These are phyloP conservation scores for Orientallactaga bullata DNA, from an alignment of 2,113 vertebrate genomes.

Conservation along the genomic window DNA sequence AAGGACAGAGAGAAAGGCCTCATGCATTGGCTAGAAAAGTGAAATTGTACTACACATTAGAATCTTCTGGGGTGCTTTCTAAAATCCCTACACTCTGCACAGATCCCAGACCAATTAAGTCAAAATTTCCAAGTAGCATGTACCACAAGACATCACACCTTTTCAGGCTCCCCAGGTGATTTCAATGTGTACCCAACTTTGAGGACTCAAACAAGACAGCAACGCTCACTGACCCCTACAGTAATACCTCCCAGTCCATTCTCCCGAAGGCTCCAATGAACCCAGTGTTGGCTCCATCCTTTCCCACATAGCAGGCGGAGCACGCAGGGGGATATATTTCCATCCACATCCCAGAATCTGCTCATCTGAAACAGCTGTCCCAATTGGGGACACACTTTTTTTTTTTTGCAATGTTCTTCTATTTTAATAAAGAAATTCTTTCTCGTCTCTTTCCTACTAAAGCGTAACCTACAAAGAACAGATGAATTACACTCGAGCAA, in stretches of 20 bases:
- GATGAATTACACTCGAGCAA: conserved; percentile 78
- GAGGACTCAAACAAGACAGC: not conserved
- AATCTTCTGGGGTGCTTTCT: not conserved
- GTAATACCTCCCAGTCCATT: fast-evolving
- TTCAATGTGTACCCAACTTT: too few relatives aligned
- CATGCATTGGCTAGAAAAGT: not conserved
- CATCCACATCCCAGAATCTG: not conserved
- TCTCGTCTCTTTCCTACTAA: conserved; percentile 50
- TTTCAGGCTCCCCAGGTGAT: not conserved
- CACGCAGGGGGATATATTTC: not conserved
- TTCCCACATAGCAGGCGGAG: fast-evolving
- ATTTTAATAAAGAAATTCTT: conserved; percentile 58
- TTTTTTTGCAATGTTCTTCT: not conserved
- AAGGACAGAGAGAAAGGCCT: not conserved
- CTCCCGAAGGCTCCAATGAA: fast-evolving
- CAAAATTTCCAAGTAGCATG: not conserved
- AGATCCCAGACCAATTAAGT: not conserved
- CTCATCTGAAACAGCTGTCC: conserved; percentile 47
- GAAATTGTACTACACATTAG: not conserved
- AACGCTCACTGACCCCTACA: not conserved
- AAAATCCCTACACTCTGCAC: not conserved
- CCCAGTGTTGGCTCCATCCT: fast-evolving
- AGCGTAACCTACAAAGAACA: conserved; percentile 70
- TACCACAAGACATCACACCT: not conserved
- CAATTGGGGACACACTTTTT: not conserved